Conservation (phyloP, 2,797 vertebrate species). For the Ficedula albicollis region DNA sequence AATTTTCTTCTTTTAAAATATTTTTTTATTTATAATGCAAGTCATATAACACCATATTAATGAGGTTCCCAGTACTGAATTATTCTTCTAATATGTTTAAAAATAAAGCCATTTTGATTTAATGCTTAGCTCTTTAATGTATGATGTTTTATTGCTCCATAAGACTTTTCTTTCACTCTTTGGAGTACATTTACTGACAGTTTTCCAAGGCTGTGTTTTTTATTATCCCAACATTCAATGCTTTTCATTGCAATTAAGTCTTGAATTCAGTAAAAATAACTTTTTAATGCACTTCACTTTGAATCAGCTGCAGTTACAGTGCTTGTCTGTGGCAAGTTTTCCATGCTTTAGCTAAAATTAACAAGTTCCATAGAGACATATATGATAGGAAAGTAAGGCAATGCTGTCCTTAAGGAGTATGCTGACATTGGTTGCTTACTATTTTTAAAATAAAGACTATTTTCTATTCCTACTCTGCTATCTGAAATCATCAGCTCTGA, state of each 20-base stretch:
- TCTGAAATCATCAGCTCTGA: neutral
- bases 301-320: neutral
- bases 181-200: neutral
- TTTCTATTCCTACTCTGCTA: neutral
- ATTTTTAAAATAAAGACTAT: neutral
- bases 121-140: neutral
- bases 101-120: neutral
- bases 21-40: neutral
- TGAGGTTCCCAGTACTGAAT: neutral
- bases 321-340: neutral
- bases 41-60: neutral
- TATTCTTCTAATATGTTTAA: neutral
- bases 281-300: neutral
- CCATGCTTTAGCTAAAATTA: neutral
- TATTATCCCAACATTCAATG: neutral
- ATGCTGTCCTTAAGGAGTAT: neutral
- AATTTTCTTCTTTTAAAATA: neutral
- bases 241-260: neutral
- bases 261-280: neutral
- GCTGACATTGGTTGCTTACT: neutral
- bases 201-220: neutral
- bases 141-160: neutral
- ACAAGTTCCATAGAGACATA: neutral
- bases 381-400: neutral
- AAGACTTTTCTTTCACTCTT: neutral